Evolutionary conservation across 2,797 vertebrate species (phyloP).

Genomic region (Glyptemys insculpta): DNA sequence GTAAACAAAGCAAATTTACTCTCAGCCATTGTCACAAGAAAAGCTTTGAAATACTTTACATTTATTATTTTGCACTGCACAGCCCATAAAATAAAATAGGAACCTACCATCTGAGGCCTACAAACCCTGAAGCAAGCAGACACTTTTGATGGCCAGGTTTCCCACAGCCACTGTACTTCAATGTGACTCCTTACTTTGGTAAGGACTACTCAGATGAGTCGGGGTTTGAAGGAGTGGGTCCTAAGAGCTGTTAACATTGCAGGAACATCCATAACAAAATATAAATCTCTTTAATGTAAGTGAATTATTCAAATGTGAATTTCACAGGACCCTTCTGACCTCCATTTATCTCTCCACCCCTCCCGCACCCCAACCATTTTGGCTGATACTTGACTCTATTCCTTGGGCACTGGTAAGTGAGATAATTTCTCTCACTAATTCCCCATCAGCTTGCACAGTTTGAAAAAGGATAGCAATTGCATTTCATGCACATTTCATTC

Average conservation of each 20-base stretch:
- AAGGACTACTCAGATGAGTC: neutral
- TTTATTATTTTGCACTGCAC: neutral
- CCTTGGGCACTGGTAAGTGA: too few relatives aligned
- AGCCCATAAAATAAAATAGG: neutral
- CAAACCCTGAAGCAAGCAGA: neutral
- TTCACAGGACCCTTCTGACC: neutral
- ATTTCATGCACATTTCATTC: neutral
- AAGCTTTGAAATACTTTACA: neutral
- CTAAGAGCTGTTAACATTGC: neutral
- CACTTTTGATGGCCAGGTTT: neutral
- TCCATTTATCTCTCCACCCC: neutral
- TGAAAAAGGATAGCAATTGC: neutral
- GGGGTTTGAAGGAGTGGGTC: neutral
- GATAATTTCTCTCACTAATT: fast-evolving
- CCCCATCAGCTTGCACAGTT: neutral
- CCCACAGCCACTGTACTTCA: neutral
- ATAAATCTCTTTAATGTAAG: neutral
- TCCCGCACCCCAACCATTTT: neutral
- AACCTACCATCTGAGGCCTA: neutral
- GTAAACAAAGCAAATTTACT: neutral
- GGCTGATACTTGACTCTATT: neutral
- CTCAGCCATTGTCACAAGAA: neutral
- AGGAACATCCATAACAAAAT: neutral
- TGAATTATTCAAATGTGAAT: neutral
- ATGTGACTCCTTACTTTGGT: neutral